These are phyloP conservation scores for Araneus ventricosus DNA, from an alignment of 1,140 invertebrate species.

Conservation along the genomic window DNA sequence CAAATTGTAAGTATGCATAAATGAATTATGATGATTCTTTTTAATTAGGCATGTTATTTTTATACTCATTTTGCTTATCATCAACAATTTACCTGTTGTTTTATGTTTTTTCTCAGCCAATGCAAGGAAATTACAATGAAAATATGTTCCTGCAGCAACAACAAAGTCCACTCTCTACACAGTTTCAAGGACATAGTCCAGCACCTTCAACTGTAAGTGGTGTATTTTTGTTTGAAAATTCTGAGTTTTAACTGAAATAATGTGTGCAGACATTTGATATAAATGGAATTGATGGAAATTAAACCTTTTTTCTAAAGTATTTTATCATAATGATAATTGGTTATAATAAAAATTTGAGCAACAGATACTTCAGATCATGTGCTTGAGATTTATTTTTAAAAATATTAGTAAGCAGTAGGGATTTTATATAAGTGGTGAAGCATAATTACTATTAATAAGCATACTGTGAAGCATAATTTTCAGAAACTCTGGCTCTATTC, in stretches of 20 bases:
- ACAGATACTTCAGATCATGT: no score
- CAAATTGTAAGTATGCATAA: slow-evolving; percentile 59
- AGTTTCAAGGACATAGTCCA: slow-evolving; percentile 75
- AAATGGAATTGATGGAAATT: no score
- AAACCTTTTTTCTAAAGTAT: no score
- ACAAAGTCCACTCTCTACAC: slow-evolving; percentile 68
- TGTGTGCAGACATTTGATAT: neutral
- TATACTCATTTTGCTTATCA: neutral
- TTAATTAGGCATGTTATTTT: neutral
- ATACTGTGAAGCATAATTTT: no score
- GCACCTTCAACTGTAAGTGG: slow-evolving; percentile 63
- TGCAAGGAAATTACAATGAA: slow-evolving; percentile 74
- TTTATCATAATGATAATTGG: no score
- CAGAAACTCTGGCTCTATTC: no score
- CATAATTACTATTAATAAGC: no score
- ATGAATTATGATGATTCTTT: neutral
- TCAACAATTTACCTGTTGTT: neutral
- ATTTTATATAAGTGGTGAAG: no score
- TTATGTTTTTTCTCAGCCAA: slow-evolving; percentile 50
- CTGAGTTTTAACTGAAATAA: neutral
- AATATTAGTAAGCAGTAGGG: no score
- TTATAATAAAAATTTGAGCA: no score
- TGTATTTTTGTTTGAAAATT: neutral
- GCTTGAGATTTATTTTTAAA: no score
- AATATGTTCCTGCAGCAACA: slow-evolving; percentile 68